Percentiles rank a stretch among this genome's conserved stretches.
Evolutionary conservation across 2,113 vertebrate species (phyloP).

Genomic region (Galbula dea): DNA sequence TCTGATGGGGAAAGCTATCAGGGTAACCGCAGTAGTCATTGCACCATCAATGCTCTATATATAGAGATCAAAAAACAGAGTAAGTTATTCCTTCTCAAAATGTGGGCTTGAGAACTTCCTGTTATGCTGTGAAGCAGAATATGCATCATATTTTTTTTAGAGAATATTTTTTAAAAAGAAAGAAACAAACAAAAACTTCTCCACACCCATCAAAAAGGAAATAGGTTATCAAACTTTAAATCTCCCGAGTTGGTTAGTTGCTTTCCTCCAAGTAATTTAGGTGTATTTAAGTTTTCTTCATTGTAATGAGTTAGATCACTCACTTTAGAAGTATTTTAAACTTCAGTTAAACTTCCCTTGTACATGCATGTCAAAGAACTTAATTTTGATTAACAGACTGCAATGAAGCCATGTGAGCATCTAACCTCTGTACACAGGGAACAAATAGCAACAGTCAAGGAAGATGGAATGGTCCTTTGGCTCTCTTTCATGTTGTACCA

Average conservation of each 20-base stretch:
- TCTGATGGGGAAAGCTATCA: background rate
- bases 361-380: background rate
- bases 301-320: background rate
- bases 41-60: background rate
- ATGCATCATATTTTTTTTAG: background rate
- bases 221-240: background rate
- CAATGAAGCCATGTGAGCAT: background rate
- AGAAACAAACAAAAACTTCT: background rate
- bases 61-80: background rate
- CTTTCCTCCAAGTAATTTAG: background rate
- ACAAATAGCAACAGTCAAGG: background rate
- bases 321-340: background rate
- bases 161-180: too few species aligned
- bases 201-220: background rate
- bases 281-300: background rate
- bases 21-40: background rate
- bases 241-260: background rate
- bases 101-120: background rate
- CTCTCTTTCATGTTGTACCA: background rate
- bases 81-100: background rate
- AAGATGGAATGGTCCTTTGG: background rate
- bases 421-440: background rate
- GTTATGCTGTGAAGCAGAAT: background rate
- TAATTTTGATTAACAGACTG: background rate
- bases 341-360: background rate